These are phyloP conservation scores for Cotesia chilonis DNA, from an alignment of 1,140 invertebrate species.

Conservation along the genomic window DNA sequence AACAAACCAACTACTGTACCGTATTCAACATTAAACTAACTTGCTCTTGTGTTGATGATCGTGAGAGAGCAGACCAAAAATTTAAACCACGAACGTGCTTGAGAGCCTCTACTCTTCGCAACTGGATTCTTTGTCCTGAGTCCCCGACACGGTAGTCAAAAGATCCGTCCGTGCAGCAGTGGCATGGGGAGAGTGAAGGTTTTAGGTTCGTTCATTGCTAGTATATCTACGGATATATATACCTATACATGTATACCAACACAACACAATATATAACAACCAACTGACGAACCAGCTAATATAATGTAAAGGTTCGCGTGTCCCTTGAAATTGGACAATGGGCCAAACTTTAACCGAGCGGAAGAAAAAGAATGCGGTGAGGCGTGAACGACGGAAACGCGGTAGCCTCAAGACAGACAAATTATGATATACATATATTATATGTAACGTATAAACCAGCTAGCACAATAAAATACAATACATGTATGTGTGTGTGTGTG, in stretches of 20 bases:
- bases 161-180: slow-evolving; percentile 2
- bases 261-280: too few relatives aligned
- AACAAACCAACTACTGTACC: too few relatives aligned
- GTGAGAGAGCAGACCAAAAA: background rate
- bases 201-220: too few relatives aligned
- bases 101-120: background rate
- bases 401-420: background rate
- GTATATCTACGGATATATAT: too few relatives aligned
- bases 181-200: background rate
- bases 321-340: slow-evolving; percentile 38
- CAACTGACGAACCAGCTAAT: too few relatives aligned
- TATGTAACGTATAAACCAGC: background rate
- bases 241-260: too few relatives aligned
- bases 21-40: too few relatives aligned
- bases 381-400: slow-evolving; percentile 23
- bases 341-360: slow-evolving; percentile 33
- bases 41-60: too few relatives aligned
- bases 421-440: background rate
- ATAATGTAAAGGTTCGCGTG: slow-evolving; percentile 14
- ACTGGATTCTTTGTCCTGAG: slow-evolving; percentile 30
- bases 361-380: slow-evolving; percentile 30
- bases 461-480: background rate
- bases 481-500: too few relatives aligned
- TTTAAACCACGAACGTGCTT: background rate
- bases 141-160: background rate